Evolutionary conservation across 1,140 invertebrate genomes (phyloP), one percentile per base, ranked within the genome.

Genomic region (Drosophila mayri): DNA sequence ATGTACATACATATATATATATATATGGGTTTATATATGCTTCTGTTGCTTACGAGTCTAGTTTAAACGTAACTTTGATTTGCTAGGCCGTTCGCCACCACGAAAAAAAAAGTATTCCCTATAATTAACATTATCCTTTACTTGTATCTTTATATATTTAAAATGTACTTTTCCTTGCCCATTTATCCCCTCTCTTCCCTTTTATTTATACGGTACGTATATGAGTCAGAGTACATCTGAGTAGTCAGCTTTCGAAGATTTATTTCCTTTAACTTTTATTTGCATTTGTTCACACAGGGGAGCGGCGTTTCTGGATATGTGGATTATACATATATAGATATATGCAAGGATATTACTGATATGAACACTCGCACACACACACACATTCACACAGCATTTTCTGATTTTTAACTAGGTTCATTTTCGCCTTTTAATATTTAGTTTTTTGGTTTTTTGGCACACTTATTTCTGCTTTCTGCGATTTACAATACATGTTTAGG

Each of bases 31-130:
- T 25, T 47, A 16, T 63, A 52, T 50, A 47, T 54, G 59, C 62
- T 62, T 78, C 54, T 66, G 46, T 46, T n/a, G 14, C 61, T 73
- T 50, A 61, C 41, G 54, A 35, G 20, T 68, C 37, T 68, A 68
- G 55, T 55, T 74, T 76, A 77, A 77, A 62, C 65, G 61, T 87
- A 84, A 65, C 65, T 80, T 84, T 84, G 77, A 88, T 87, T 88
- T 87, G 76, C 84, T 74, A 87, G 75, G 76, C 83, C 83, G 55
- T 85, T 71, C 37, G 64, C 47, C 75, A 25, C 18, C 47, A 47
- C 49, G 59, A 52, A 83, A 88, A 86, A 86, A 86, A 83, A 76
- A 44, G 47, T 49, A 72, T 63, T 77, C 22, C 58, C 59, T 79
- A 75, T 76, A 72, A 64, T 74, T 77, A 85, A 80, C 25, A 59